phyloP scores from a whole-genome alignment of 2,797 vertebrate species.

The Silurus aristotelis region DNA sequence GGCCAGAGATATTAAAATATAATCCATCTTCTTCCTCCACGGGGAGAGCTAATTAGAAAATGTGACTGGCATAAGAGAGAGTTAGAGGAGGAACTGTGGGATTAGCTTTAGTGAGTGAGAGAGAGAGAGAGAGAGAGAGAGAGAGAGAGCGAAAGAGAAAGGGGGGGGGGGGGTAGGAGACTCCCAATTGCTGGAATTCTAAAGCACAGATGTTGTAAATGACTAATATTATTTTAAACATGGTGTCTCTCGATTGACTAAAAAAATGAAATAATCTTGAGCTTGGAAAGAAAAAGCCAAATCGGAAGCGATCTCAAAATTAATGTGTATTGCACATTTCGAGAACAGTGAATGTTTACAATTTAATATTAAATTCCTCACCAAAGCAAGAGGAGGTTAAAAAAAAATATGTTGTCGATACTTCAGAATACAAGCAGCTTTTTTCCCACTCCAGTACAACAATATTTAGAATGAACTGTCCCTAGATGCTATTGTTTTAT shows the following conservation, averaged over 20 bases:
- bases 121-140: conserved; percentile 25
- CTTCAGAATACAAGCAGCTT: conserved; percentile 32
- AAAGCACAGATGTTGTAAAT: conserved; percentile 72
- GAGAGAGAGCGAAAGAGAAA: conserved; percentile 27
- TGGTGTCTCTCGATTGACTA: conserved; percentile 57
- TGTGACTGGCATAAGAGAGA: conserved; percentile 82
- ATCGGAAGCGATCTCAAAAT: not conserved
- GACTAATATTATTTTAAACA: conserved; percentile 76
- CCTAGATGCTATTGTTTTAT: conserved; percentile 60
- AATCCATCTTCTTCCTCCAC: conserved; percentile 81
- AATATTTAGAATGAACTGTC: conserved; percentile 52
- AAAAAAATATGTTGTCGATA: conserved; percentile 17
- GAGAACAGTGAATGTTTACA: not conserved
- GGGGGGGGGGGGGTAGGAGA: conserved; percentile 23
- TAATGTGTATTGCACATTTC: not conserved
- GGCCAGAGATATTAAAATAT: conserved; percentile 91
- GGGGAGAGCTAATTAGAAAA: conserved; percentile 83
- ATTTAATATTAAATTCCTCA: not conserved
- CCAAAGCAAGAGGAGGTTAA: not conserved
- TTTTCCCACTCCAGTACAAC: conserved; percentile 37
- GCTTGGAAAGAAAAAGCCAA: not conserved
- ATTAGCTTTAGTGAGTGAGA: conserved; percentile 65
- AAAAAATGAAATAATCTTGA: not conserved
- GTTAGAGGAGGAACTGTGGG: conserved; percentile 76
- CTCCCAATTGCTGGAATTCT: conserved; percentile 79